Evolutionary conservation across 1,140 invertebrate species (phyloP).

Genomic region (Drosophila seguyi): DNA sequence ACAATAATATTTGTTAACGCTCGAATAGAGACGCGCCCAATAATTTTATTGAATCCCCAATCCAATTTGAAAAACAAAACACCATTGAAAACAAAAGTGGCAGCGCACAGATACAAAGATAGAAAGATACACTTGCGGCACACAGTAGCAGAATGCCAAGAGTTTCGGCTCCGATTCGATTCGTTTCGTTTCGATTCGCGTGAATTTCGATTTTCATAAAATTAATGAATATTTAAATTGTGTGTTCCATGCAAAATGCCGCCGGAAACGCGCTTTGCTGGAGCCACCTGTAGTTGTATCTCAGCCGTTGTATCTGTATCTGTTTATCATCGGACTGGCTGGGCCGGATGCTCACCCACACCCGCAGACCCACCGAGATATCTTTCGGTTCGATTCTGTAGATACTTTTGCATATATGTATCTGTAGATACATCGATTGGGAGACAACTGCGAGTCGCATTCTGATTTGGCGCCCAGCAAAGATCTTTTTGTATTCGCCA

Average conservation of each 20-base stretch:
- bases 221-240: slow-evolving; percentile 83
- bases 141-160: slow-evolving; percentile 49
- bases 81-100: slow-evolving; percentile 58
- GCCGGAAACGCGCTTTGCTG: slow-evolving; percentile 81
- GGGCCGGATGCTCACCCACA: slow-evolving; percentile 66
- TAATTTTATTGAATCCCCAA: slow-evolving; percentile 78
- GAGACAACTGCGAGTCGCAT: slow-evolving; percentile 47
- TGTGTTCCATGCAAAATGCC: slow-evolving; percentile 68
- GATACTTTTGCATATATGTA: slow-evolving; percentile 10
- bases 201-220: slow-evolving; percentile 81
- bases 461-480: slow-evolving; percentile 43
- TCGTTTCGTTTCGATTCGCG: slow-evolving; percentile 54
- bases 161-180: slow-evolving; percentile 18
- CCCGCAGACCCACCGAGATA: slow-evolving; percentile 12
- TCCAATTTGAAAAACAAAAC: slow-evolving; percentile 61
- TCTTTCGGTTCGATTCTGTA: slow-evolving; percentile 14
- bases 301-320: slow-evolving; percentile 24
- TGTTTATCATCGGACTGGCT: slow-evolving; percentile 44
- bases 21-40: slow-evolving; percentile 81
- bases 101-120: slow-evolving; percentile 39
- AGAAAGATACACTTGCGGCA: slow-evolving; percentile 45
- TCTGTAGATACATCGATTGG: slow-evolving; percentile 31
- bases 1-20: slow-evolving; percentile 84
- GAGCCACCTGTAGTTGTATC: slow-evolving; percentile 67
- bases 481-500: slow-evolving; percentile 33